These are phyloP conservation scores for Alviniconcha strummeri DNA, from an alignment of 2,888 invertebrate species.

Conservation along the genomic window DNA sequence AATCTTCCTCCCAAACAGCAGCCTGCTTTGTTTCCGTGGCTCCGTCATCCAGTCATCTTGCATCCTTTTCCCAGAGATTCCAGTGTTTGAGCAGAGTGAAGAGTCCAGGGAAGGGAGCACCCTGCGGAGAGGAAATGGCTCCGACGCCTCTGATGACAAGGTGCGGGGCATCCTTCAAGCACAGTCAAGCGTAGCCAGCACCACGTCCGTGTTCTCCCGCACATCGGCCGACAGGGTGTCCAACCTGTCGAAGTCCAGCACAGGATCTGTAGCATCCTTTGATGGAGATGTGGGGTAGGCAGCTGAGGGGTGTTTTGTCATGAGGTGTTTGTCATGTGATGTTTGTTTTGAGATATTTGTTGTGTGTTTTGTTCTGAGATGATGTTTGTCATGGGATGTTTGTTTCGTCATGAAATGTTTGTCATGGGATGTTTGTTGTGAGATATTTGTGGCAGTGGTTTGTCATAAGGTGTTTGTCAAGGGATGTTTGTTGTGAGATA, in stretches of 20 bases:
- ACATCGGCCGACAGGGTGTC: conserved; percentile 31
- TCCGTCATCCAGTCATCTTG: not conserved
- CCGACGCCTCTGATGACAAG: not conserved
- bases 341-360: not conserved
- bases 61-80: not conserved
- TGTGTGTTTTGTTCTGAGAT: no score
- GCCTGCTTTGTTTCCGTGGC: not conserved
- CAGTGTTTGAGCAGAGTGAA: not conserved
- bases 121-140: not conserved
- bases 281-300: conserved; percentile 38
- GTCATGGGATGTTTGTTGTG: not conserved
- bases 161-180: not conserved
- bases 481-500: no score
- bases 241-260: conserved; percentile 34
- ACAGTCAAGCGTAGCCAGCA: conserved; percentile 14
- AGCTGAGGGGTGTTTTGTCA: not conserved
- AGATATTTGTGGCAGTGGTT: no score
- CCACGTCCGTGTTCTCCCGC: conserved; percentile 29
- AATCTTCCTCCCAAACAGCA: not conserved
- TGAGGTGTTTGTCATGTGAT: not conserved
- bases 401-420: not conserved
- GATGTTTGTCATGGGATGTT: not conserved
- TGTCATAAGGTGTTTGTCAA: no score
- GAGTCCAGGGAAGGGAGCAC: not conserved
- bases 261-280: conserved; percentile 36